Percentiles rank a stretch among this genome's conserved stretches.
These are phyloP conservation scores for Alexandromys fortis DNA, from an alignment of 2,113 vertebrate species.

Conservation along the genomic window DNA sequence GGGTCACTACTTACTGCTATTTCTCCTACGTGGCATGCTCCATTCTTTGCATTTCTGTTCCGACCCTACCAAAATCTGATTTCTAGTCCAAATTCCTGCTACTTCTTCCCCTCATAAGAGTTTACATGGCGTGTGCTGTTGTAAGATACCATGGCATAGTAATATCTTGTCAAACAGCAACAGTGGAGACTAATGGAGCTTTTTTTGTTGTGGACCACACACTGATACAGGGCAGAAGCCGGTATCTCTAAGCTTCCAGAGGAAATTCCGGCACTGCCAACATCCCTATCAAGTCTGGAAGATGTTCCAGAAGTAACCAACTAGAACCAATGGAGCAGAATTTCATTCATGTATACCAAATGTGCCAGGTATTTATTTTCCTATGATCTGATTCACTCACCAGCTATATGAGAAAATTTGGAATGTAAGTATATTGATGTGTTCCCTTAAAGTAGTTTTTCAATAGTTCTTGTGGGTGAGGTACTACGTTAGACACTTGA, in stretches of 20 bases:
- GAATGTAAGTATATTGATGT: background rate
- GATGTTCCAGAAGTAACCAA: background rate
- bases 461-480: background rate
- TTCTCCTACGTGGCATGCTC: background rate
- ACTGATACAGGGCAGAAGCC: background rate
- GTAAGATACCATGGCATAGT: background rate
- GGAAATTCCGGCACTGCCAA: background rate
- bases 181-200: background rate
- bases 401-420: background rate
- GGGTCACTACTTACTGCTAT: no score
- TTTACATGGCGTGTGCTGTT: background rate
- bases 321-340: background rate
- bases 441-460: constrained; percentile 11
- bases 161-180: background rate
- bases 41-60: background rate
- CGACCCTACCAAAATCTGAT: background rate
- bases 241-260: background rate
- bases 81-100: background rate
- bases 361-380: background rate
- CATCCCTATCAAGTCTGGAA: background rate
- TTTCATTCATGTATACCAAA: background rate
- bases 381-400: background rate
- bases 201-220: background rate
- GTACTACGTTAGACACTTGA: background rate
- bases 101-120: background rate